phyloP scores from a whole-genome alignment of 2,888 invertebrate genomes.

The Heteropelma amictum region DNA sequence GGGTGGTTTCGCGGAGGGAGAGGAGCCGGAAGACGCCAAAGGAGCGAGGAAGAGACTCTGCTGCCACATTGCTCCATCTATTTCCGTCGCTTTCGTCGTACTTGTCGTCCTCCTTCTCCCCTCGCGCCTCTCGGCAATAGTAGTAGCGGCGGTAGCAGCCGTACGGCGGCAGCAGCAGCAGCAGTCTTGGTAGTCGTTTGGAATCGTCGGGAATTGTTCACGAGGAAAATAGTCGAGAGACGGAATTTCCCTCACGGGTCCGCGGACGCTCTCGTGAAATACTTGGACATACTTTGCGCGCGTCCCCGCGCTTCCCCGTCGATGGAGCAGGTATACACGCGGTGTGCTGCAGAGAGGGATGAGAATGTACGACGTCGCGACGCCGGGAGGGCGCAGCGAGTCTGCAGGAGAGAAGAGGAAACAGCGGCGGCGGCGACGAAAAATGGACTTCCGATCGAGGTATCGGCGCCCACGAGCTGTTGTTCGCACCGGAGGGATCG shows the following conservation, averaged over 20 bases:
- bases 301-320: constrained; percentile 53
- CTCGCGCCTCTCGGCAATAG: too few relatives aligned
- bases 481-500: constrained; percentile 45
- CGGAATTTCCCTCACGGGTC: constrained; percentile 66
- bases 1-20: constrained; percentile 1
- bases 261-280: constrained; percentile 68
- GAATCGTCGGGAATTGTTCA: constrained; percentile 64
- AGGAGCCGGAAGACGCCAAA: not conserved
- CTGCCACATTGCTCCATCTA: constrained; percentile 30
- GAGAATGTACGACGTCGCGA: not conserved
- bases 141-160: too few relatives aligned
- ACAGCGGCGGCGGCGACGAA: constrained; percentile 4
- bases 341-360: constrained; percentile 23
- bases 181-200: constrained; percentile 46
- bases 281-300: constrained; percentile 70
- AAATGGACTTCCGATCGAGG: constrained; percentile 17
- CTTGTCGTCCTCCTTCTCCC: constrained; percentile 14
- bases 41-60: constrained; percentile 44
- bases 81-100: constrained; percentile 20
- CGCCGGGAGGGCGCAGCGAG: constrained; percentile 1
- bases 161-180: too few relatives aligned
- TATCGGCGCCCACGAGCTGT: constrained; percentile 38
- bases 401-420: constrained; percentile 7
- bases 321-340: constrained; percentile 20
- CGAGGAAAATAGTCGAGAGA: constrained; percentile 66